Conservation (phyloP, 1,140 invertebrate species). For the Drosophila ironensis region DNA sequence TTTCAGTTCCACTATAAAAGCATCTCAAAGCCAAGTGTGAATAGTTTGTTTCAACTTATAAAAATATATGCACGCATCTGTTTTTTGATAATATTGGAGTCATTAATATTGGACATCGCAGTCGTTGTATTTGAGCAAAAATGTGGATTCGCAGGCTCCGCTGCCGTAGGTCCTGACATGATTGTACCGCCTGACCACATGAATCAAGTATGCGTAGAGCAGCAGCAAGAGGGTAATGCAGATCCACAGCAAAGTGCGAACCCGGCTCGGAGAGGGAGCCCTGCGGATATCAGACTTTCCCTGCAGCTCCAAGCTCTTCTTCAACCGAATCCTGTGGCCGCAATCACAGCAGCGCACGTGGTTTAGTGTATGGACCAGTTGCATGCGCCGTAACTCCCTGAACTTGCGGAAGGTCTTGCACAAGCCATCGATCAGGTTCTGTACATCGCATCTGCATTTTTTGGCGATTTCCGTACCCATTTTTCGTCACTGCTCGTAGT, state of each 20-base stretch:
- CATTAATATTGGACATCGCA: slow-evolving; percentile 26
- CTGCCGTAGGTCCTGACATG: slow-evolving; percentile 14
- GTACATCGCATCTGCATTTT: slow-evolving; percentile 39
- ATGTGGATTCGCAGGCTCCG: slow-evolving; percentile 27
- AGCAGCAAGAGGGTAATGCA: slow-evolving; percentile 14
- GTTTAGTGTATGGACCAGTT: slow-evolving; percentile 25
- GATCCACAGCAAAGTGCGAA: background rate
- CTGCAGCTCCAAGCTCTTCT: background rate
- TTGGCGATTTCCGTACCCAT: background rate
- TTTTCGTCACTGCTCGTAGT: no score
- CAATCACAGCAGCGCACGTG: slow-evolving; percentile 50
- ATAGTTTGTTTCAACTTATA: no score
- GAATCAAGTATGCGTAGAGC: background rate
- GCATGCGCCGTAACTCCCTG: background rate
- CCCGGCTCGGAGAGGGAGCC: background rate
- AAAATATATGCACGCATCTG: no score
- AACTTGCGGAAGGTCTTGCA: slow-evolving; percentile 20
- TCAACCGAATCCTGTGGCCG: slow-evolving; percentile 22
- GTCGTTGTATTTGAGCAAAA: slow-evolving; percentile 35
- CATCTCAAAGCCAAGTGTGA: no score
- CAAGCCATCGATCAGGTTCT: slow-evolving; percentile 25
- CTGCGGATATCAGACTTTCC: background rate
- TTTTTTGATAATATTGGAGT: no score
- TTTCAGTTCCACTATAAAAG: no score
- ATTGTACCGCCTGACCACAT: slow-evolving; percentile 25